Conservation (phyloP, 2,888 invertebrate genomes). For the Nomada lathburiana region DNA sequence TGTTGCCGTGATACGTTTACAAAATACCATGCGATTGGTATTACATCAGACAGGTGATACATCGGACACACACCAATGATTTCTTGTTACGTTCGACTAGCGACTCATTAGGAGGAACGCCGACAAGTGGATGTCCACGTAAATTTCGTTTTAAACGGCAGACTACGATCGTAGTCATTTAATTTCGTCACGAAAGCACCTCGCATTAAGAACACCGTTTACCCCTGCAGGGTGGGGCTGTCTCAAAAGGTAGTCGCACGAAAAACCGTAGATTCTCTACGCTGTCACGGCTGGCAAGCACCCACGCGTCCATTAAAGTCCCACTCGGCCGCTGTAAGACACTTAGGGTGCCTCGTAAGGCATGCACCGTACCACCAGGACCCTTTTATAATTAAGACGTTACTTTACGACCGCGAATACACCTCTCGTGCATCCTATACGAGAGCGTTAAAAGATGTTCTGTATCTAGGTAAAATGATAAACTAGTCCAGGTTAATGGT, state of each 20-base stretch:
- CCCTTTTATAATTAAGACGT: constrained; percentile 82
- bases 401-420: constrained; percentile 75
- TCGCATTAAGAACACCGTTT: constrained; percentile 41
- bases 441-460: constrained; percentile 44
- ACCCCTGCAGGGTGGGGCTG: constrained; percentile 38
- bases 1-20: too few relatives aligned
- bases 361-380: constrained; percentile 66
- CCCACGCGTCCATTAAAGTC: constrained; percentile 78
- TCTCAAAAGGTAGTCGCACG: constrained; percentile 67
- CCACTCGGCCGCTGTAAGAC: constrained; percentile 64
- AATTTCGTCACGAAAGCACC: constrained; percentile 57
- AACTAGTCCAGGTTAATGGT: neutral
- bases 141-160: constrained; percentile 40
- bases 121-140: constrained; percentile 17
- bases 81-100: neutral
- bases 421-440: constrained; percentile 59
- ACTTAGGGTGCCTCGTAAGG: constrained; percentile 75
- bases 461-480: constrained; percentile 39
- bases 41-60: too few relatives aligned
- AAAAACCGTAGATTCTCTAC: constrained; percentile 70
- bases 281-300: constrained; percentile 70
- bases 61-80: too few relatives aligned
- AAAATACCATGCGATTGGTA: too few relatives aligned
- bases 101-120: neutral
- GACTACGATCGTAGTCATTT: constrained; percentile 48